Percentiles rank a stretch among this genome's conserved stretches.
Evolutionary conservation across 2,113 vertebrate species (phyloP).

Genomic region (Columba janthina): DNA sequence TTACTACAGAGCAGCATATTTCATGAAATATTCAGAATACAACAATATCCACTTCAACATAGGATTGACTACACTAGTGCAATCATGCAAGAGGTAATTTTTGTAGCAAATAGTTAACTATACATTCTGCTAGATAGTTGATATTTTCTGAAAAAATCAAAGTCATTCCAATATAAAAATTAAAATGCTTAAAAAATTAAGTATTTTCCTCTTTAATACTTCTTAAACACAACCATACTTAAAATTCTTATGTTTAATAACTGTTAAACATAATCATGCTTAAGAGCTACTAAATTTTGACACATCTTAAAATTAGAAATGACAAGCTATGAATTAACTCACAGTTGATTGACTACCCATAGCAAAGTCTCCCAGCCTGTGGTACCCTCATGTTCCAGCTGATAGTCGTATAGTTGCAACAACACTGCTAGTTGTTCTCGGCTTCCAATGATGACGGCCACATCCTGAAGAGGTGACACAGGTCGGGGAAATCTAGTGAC

Average conservation of each 20-base stretch:
- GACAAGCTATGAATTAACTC: conserved; percentile 63
- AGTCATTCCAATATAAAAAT: not conserved
- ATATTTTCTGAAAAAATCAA: not conserved
- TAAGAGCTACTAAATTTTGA: not conserved
- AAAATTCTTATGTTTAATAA: not conserved
- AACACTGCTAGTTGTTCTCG: conserved; percentile 88
- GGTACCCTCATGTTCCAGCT: conserved; percentile 95
- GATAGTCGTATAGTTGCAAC: conserved; percentile 91
- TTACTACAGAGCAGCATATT: not conserved
- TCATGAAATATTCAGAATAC: not conserved
- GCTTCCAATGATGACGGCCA: conserved; percentile 92
- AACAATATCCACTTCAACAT: not conserved
- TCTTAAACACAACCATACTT: not conserved
- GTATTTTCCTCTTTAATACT: not conserved
- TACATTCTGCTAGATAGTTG: not conserved
- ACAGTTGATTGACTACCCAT: conserved; percentile 99
- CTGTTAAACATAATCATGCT: not conserved
- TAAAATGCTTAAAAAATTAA: accelerated
- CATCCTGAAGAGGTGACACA: conserved; percentile 92
- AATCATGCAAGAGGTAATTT: not conserved
- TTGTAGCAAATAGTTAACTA: not conserved
- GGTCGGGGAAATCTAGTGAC: conserved; percentile 96
- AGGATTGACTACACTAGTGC: not conserved
- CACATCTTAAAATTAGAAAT: not conserved
- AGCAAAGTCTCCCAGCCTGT: conserved; percentile 96